Evolutionary conservation across 2,797 vertebrate genomes (phyloP), one percentile per base, ranked within the genome.

Genomic region (Parotocinclus haroldoi): DNA sequence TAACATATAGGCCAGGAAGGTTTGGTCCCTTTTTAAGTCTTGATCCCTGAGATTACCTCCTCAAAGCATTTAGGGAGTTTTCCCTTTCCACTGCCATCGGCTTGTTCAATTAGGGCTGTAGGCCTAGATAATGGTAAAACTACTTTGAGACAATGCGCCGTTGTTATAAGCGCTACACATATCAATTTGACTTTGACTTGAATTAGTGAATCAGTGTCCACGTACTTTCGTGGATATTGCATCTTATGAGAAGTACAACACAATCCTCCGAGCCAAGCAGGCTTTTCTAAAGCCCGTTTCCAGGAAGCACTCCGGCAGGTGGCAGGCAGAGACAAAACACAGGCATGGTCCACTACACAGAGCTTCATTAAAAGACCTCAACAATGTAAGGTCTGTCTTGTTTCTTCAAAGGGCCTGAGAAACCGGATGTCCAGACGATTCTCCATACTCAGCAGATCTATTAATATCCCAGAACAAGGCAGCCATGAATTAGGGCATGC

Each of bases 391-490:
- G 46, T 57, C 58, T 72, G 49, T 76, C 44, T 53, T 58, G 58
- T 18, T 45, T 66, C 42, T 74, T 65, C 52, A 53, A 53, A 75
- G 50, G 58, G 55, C 49, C 63, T 54, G 57, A 58, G 61, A 72
- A 66, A 62, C 49, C 73, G 61, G 68, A 77, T 68, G 66, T 74
- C 59, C 68, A 69, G 46, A 62, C 58, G 66, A 60, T 76, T 68
- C 63, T 71, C 69, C 66, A 71, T 68, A 59, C 68, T 75, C 72
- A 75, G 72, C 54, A 39, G 17, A 72, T 67, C 73, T 77, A 72
- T 74, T 78, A 73, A 69, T 72, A 74, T 77, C 70, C 48, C 44
- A 53, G 66, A 71, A 79, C 69, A 77, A 76, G 54, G 57, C 12
- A 46, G 10, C 5, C 3, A 46, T 46, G 12, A 46, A 46, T 46